Evolutionary conservation across 2,113 vertebrate genomes (phyloP).

Genomic region (Hippopotamus amphibius): DNA sequence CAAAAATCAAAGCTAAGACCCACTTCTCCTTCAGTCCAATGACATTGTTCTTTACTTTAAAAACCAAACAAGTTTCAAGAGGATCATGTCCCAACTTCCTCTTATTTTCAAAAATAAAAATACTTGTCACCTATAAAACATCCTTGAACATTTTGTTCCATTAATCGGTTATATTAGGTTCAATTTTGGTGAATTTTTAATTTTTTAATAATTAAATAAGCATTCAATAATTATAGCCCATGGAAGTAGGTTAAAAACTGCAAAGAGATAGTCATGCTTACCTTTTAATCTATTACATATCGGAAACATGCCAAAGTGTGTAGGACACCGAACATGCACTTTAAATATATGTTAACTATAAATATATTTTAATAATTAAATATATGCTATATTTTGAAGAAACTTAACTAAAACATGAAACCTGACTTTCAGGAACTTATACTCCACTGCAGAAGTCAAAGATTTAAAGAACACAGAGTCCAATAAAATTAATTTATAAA

Average conservation of each 20-base stretch:
- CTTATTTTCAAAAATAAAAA: constrained; percentile 36
- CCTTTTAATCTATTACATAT: not conserved
- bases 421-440: not conserved
- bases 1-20: not conserved
- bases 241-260: not conserved
- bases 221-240: not conserved
- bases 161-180: not conserved
- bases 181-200: not conserved
- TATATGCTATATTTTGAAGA: not conserved
- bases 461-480: not conserved
- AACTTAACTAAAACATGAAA: not conserved
- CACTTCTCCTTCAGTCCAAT: not conserved
- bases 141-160: not conserved
- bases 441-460: not conserved
- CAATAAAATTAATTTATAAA: not conserved
- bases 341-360: not conserved
- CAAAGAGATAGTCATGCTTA: not conserved
- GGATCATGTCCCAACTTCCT: not conserved
- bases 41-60: constrained; percentile 3
- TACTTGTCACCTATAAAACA: not conserved
- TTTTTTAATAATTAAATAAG: not conserved
- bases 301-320: not conserved
- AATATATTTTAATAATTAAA: constrained; percentile 25
- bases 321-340: not conserved
- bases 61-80: not conserved